Percentiles rank a stretch among this genome's conserved stretches.
Conservation (phyloP, 2,113 vertebrate genomes). For the Chamaetylas fuelleborni region DNA sequence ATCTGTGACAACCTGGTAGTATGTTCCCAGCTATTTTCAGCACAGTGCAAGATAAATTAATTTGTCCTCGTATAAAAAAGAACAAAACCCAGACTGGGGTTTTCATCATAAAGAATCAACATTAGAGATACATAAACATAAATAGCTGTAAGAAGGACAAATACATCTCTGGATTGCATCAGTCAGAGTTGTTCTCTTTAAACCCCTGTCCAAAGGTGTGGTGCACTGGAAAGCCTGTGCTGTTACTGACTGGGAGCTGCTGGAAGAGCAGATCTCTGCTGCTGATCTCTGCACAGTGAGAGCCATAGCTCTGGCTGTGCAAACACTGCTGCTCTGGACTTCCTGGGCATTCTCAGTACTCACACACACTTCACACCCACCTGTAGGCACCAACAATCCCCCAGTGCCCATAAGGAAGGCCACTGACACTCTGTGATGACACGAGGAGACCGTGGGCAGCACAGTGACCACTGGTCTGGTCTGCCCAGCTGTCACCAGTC, state of each 20-base stretch:
- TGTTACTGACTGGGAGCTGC: accelerated
- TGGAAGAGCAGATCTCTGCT: neutral
- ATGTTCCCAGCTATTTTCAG: neutral
- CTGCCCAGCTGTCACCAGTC: neutral
- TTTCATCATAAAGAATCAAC: neutral
- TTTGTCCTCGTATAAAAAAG: neutral
- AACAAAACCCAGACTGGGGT: neutral
- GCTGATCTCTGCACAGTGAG: neutral
- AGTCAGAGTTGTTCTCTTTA: neutral
- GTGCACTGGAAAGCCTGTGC: accelerated
- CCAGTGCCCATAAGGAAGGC: neutral
- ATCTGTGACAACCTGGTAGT: neutral
- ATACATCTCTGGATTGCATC: neutral
- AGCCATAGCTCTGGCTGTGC: neutral
- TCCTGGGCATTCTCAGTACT: neutral
- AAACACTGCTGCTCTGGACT: neutral
- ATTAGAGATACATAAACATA: neutral
- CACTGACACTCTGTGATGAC: neutral
- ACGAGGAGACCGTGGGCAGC: neutral
- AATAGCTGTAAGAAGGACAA: neutral
- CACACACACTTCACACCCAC: neutral
- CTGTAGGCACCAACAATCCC: neutral
- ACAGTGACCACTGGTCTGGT: neutral
- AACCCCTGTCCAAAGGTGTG: neutral
- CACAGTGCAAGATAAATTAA: neutral